Evolutionary conservation across 2,888 invertebrate species (phyloP), one percentile per base, ranked within the genome.

Genomic region (Catocala sponsa): DNA sequence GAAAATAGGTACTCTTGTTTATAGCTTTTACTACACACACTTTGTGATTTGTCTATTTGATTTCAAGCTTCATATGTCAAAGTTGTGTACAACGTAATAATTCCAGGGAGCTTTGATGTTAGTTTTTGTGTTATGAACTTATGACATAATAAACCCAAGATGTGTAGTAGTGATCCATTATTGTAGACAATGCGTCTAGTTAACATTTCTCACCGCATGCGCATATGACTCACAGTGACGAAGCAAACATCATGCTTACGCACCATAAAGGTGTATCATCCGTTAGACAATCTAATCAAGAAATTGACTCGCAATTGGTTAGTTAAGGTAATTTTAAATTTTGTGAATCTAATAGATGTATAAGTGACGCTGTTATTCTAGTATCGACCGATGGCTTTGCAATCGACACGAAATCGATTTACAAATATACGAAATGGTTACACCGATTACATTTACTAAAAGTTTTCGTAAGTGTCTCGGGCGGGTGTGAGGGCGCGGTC

Each of bases 131-230:
- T 7, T 13, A 89, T 90, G 87, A n/a, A n/a, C n/a, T 90, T 90
- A 90, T 15, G 15, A 15, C 15, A 15, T 91, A 92, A 93, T 92
- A 90, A 85, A 88, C 89, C 90, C 87, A 88, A 88, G 83, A 83
- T 82, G 76, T 84, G 81, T 86, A 81, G 81, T 86, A 81, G 82
- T 90, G 87, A 89, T 88, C 88, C 88, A 91, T 92, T 93, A 90
- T 90, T 90, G 88, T 89, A 91, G 89, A 93, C 91, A 89, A 90
- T 90, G 84, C 86, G 92, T 92, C 91, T 92, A 87, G 88, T 84
- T 85, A 84, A 90, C 78, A 85, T 85, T 89, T 90, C 91, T 86
- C 89, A 89, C 82, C 85, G 86, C 81, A 82, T 83, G 84, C 81
- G 83, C 82, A 82, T 72, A 82, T 93, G 91, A 92, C 83, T 93